Conservation (phyloP, 2,113 vertebrate species). For the Urocitellus parryii region DNA sequence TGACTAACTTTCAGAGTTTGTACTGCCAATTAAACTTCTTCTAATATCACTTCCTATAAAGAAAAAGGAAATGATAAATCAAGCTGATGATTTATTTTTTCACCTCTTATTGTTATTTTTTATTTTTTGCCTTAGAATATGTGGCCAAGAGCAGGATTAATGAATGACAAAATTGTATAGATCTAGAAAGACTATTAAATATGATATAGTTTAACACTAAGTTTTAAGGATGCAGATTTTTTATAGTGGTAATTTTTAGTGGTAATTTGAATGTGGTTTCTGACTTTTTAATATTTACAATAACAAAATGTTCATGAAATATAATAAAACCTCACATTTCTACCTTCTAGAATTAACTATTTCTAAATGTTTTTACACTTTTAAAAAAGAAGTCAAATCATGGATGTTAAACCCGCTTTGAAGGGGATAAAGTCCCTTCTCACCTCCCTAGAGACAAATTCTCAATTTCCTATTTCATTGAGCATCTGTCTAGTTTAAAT, state of each 20-base stretch:
- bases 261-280: too few relatives aligned
- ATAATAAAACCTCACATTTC: neutral
- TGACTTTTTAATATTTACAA: neutral
- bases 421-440: neutral
- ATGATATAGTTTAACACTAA: neutral
- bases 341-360: constrained; percentile 18
- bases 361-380: neutral
- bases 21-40: neutral
- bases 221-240: neutral
- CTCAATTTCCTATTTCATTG: neutral
- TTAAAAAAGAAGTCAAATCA: neutral
- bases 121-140: neutral
- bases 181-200: neutral
- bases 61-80: neutral
- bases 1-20: neutral
- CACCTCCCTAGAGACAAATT: neutral
- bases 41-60: neutral
- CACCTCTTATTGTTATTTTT: neutral
- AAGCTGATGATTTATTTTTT: constrained; percentile 26
- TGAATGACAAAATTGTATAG: neutral
- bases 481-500: constrained; percentile 3
- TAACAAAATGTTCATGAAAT: neutral
- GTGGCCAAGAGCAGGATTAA: neutral
- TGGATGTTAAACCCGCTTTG: neutral
- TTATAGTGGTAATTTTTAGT: too few relatives aligned